Evolutionary conservation across 2,888 invertebrate genomes (phyloP).

Genomic region (Piscicola geometra): DNA sequence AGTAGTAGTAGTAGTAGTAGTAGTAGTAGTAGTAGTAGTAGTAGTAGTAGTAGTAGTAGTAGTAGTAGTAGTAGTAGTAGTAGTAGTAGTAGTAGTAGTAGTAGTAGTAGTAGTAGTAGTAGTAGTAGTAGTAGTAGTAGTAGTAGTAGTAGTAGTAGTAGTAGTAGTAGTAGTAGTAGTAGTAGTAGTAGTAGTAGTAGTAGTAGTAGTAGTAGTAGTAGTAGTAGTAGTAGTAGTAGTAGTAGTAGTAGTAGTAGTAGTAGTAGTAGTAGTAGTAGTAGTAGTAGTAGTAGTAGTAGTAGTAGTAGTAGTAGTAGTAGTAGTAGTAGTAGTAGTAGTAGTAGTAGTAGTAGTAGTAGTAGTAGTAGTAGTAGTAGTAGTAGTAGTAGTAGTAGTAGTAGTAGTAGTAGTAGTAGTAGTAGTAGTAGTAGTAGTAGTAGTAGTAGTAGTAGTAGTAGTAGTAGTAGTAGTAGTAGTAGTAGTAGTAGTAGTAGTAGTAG

Average conservation of each 20-base stretch:
- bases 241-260: conserved; percentile 26
- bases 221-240: conserved; percentile 25
- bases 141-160: conserved; percentile 27
- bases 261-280: conserved; percentile 27
- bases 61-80: background rate
- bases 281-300: conserved; percentile 26
- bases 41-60: background rate
- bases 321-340: conserved; percentile 27
- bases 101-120: background rate
- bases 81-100: conserved; percentile 10
- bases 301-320: conserved; percentile 25
- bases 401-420: conserved; percentile 9
- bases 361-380: conserved; percentile 9
- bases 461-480: conserved; percentile 23
- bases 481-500: conserved; percentile 26
- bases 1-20: background rate
- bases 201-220: conserved; percentile 21
- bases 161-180: conserved; percentile 27
- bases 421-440: conserved; percentile 13
- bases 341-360: conserved; percentile 23
- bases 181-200: conserved; percentile 27
- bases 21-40: background rate
- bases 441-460: conserved; percentile 25
- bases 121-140: background rate
- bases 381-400: conserved; percentile 9